phyloP scores from a whole-genome alignment of 2,888 invertebrate genomes.

The Tetranychus truncatus region DNA sequence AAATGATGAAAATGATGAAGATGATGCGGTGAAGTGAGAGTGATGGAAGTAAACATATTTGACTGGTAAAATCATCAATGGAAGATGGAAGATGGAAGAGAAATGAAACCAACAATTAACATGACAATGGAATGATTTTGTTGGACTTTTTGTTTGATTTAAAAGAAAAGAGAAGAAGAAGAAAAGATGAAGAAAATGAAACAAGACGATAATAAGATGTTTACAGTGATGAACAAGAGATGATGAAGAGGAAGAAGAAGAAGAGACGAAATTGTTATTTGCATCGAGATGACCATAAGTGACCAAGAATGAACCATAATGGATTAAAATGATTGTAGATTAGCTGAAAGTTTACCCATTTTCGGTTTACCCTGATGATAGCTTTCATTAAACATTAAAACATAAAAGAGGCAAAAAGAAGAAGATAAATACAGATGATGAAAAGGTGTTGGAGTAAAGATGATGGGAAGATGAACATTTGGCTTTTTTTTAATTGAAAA shows the following conservation, averaged over 20 bases:
- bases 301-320: background rate
- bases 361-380: background rate
- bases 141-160: too few relatives aligned
- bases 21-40: constrained; percentile 8
- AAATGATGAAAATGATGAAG: background rate
- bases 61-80: background rate
- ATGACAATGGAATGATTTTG: background rate
- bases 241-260: background rate
- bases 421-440: background rate
- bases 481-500: too few relatives aligned
- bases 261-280: background rate
- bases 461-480: too few relatives aligned
- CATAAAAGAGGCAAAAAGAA: background rate
- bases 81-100: background rate
- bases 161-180: background rate
- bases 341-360: background rate
- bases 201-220: background rate
- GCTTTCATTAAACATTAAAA: too few relatives aligned
- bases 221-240: background rate
- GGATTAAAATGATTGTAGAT: background rate
- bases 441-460: background rate
- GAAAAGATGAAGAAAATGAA: background rate
- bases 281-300: background rate
- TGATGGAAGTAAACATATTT: constrained; percentile 1
- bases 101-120: background rate